These are phyloP conservation scores for Drosophila meridiana DNA, from an alignment of 2,888 invertebrate species.

Conservation along the genomic window DNA sequence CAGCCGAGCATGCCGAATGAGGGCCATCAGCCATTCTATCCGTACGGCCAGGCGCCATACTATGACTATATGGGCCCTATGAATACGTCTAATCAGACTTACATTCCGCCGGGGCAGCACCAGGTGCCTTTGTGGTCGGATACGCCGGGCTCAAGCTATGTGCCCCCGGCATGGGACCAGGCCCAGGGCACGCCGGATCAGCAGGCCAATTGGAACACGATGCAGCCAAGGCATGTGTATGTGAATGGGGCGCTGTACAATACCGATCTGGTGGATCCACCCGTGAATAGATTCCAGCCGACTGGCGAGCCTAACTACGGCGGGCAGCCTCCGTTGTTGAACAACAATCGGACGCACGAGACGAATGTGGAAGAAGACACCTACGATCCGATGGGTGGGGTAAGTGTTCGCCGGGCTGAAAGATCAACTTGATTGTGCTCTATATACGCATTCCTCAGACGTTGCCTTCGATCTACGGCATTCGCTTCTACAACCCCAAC, in stretches of 20 bases:
- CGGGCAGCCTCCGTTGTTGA: not conserved
- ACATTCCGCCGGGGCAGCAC: not conserved
- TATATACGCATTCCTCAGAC: not conserved
- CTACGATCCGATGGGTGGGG: conserved; percentile 20
- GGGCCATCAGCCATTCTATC: not conserved
- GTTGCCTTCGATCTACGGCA: conserved; percentile 24
- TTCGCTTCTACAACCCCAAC: conserved; percentile 34
- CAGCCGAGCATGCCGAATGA: not conserved
- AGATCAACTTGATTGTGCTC: not conserved
- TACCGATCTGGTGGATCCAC: not conserved
- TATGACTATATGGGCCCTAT: not conserved
- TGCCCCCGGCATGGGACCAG: not conserved
- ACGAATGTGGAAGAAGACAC: not conserved
- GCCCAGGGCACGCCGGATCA: not conserved
- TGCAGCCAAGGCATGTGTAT: conserved; percentile 16
- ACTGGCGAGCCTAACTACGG: not conserved
- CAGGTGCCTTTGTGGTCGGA: no score
- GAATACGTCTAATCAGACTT: not conserved
- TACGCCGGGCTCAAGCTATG: not conserved
- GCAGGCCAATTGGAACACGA: not conserved
- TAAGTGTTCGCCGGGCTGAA: conserved; percentile 9
- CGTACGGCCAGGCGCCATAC: not conserved
- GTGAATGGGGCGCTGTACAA: conserved; percentile 32
- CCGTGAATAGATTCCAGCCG: not conserved
- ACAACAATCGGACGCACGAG: not conserved